These are phyloP conservation scores for Indicator maculatus DNA, from an alignment of 2,113 vertebrate genomes.

Conservation along the genomic window DNA sequence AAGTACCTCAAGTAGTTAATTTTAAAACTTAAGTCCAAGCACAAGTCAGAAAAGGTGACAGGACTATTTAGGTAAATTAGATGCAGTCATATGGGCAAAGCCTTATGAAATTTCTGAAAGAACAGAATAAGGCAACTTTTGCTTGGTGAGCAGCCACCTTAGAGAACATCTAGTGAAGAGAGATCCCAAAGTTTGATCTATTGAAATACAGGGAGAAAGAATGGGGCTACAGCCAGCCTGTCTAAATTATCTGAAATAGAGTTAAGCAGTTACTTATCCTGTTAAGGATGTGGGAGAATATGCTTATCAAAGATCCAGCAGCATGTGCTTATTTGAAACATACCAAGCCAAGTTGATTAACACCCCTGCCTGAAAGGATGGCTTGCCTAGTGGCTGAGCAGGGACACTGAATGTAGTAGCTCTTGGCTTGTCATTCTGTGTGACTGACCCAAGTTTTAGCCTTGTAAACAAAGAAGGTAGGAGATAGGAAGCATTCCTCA, in stretches of 20 bases:
- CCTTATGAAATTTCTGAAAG: background rate
- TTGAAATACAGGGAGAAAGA: background rate
- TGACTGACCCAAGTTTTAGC: background rate
- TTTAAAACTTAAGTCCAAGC: conserved; percentile 2
- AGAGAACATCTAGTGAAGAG: background rate
- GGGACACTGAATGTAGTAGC: fast-evolving
- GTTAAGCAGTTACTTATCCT: background rate
- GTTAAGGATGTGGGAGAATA: background rate
- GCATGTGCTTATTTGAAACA: background rate
- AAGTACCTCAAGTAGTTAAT: conserved; percentile 1
- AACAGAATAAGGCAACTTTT: background rate
- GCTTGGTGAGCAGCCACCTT: background rate
- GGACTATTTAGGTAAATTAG: background rate
- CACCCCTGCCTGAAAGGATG: background rate
- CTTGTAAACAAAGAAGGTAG: background rate
- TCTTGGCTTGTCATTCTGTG: background rate
- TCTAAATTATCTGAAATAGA: background rate
- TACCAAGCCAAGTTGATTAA: background rate
- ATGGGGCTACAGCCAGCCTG: background rate
- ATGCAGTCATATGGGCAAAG: background rate
- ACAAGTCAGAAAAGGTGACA: background rate
- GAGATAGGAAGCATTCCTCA: background rate
- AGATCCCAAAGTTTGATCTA: background rate
- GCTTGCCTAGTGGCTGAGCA: fast-evolving
- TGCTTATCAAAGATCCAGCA: background rate